Percentiles rank a stretch among this genome's conserved stretches.
phyloP scores from a whole-genome alignment of 1,140 invertebrate species.

The Aradophagus sp. region DNA sequence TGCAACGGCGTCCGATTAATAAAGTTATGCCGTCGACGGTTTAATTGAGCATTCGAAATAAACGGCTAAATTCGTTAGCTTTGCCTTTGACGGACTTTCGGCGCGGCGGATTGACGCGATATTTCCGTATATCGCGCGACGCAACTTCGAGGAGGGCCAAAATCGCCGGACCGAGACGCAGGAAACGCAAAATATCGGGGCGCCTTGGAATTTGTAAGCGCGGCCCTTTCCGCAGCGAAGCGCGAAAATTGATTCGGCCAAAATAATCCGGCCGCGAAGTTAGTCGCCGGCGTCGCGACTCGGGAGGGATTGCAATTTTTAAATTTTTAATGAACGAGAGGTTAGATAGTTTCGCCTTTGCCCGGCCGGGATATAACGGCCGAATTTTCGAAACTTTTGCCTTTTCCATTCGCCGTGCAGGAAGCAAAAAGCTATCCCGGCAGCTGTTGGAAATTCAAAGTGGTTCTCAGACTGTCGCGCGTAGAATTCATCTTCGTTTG shows the following conservation, averaged over 20 bases:
- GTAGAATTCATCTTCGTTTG: slow-evolving; percentile 52
- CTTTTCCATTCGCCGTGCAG: slow-evolving; percentile 41
- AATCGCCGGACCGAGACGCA: too few relatives aligned
- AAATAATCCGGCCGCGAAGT: slow-evolving; percentile 21
- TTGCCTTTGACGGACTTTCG: slow-evolving; percentile 46
- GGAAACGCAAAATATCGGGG: slow-evolving; percentile 10
- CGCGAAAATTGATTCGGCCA: slow-evolving; percentile 33
- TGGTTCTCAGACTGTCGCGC: slow-evolving; percentile 42
- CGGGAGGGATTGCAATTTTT: slow-evolving; percentile 18
- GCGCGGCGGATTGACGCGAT: not conserved
- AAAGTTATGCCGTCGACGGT: slow-evolving; percentile 35
- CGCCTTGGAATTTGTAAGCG: slow-evolving; percentile 12
- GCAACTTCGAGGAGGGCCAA: too few relatives aligned
- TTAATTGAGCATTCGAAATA: slow-evolving; percentile 42
- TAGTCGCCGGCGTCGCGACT: slow-evolving; percentile 3
- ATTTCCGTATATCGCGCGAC: slow-evolving; percentile 12
- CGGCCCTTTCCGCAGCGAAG: slow-evolving; percentile 2
- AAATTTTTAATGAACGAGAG: slow-evolving; percentile 49
- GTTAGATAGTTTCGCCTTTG: slow-evolving; percentile 34
- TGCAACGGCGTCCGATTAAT: slow-evolving; percentile 25
- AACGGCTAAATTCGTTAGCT: slow-evolving; percentile 40
- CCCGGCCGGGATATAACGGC: slow-evolving; percentile 24
- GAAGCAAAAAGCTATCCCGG: slow-evolving; percentile 43
- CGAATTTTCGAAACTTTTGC: slow-evolving; percentile 51
- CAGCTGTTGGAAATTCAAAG: slow-evolving; percentile 49